Conservation (phyloP, 1,140 invertebrate genomes). For the Lucilia cuprina region DNA sequence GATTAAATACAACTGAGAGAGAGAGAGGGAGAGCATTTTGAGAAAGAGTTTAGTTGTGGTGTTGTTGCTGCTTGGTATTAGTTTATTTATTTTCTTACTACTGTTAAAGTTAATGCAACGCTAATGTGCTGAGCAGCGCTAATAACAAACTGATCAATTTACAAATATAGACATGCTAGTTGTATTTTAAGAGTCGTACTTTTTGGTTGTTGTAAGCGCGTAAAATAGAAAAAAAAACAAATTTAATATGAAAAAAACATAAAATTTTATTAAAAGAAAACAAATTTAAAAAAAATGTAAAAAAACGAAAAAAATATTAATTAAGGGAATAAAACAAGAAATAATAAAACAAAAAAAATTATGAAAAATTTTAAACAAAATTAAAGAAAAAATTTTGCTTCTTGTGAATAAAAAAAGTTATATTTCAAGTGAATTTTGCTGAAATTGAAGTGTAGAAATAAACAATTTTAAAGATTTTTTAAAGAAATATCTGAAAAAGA, state of each 20-base stretch:
- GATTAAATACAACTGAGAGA: not conserved
- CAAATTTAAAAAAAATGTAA: not conserved
- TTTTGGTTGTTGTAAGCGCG: slow-evolving; percentile 32
- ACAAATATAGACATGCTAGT: slow-evolving; percentile 20
- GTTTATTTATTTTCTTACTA: not conserved
- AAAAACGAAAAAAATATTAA: not conserved
- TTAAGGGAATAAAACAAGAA: not conserved
- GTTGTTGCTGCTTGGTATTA: not conserved
- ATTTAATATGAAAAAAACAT: not conserved
- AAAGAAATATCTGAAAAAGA: not conserved
- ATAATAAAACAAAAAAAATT: not conserved
- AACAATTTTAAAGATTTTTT: not conserved
- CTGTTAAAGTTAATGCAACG: not conserved
- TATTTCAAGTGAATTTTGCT: not conserved
- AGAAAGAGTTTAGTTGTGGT: not conserved
- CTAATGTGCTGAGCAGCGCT: not conserved
- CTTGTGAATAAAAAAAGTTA: not conserved
- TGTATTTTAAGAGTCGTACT: slow-evolving; percentile 34
- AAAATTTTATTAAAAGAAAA: not conserved
- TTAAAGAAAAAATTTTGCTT: not conserved
- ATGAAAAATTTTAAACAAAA: not conserved
- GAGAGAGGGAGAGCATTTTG: not conserved
- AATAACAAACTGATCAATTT: slow-evolving; percentile 4
- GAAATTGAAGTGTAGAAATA: not conserved
- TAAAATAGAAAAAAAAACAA: not conserved